Evolutionary conservation across 2,797 vertebrate genomes (phyloP), one percentile per base, ranked within the genome.

Genomic region (Sebastes steindachneri): DNA sequence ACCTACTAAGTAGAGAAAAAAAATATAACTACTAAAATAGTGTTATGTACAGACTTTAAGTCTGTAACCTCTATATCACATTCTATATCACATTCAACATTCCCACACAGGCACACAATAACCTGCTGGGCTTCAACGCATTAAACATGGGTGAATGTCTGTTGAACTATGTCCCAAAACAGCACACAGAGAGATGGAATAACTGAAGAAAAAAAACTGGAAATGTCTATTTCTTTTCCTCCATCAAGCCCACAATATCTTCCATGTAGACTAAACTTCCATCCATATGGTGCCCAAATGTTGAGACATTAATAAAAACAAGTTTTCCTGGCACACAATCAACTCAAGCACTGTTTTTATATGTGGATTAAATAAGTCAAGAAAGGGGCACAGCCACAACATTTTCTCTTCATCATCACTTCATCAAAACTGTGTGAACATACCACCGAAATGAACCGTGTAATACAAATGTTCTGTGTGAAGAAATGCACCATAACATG

Each of bases 221-320:
- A 77, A 84, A 68, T 9, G 9, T 57, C 12, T 37, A 37, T 37
- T 37, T 37, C 0, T 14, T 37, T 37, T 37, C 37, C 28, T 28
- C 55, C 35, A 21, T 45, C 8, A 9, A 45, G 5, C 12, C 21
- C 29, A 8, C 7, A 26, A 1, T 4, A 37, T 73, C 35, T 73
- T 68, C 29, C 48, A 31, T 37, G 65, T 51, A 21, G 19, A 59
- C 17, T 63, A 23, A 2, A 70, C 2, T 1, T 11, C 33, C n/a
- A 12, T 37, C 10, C 55, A 75, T 37, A 23, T 74, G 78, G 4
- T 19, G 53, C 10, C 5, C 68, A 76, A 73, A 68, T 76, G 57
- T 63, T 51, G 12, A 58, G 3, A 28, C 5, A 12, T 19, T 41
- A 73, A 26, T 37, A 21, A 66, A 53, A 53, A 66, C 28, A 23